phyloP scores from a whole-genome alignment of 2,888 invertebrate species.

The Drosophila paucipuncta region DNA sequence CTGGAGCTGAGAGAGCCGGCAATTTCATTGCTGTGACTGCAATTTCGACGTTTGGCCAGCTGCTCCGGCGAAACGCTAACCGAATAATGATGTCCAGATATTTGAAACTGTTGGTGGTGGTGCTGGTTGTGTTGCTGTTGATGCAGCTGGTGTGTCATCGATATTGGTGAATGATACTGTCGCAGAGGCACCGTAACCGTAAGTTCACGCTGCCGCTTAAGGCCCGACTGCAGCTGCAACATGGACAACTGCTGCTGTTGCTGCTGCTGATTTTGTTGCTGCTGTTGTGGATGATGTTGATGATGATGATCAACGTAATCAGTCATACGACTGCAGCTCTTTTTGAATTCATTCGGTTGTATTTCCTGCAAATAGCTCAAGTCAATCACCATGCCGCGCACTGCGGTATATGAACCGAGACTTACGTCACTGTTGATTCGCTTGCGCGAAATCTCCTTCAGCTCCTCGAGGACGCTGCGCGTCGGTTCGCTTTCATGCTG shows the following conservation, averaged over 20 bases:
- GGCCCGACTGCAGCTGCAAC: conserved; percentile 46
- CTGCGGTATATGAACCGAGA: conserved; percentile 14
- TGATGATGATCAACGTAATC: conserved; percentile 59
- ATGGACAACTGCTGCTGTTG: conserved; percentile 20
- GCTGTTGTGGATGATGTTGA: conserved; percentile 32
- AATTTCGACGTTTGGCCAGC: conserved; percentile 80
- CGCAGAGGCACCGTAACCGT: conserved; percentile 59
- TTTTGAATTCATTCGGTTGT: conserved; percentile 74
- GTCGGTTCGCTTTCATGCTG: conserved; percentile 85
- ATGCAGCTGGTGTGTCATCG: conserved; percentile 29
- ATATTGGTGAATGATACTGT: conserved; percentile 36
- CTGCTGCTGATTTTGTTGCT: conserved; percentile 10
- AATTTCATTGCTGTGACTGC: conserved; percentile 84
- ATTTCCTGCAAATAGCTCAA: conserved; percentile 73
- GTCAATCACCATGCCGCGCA: conserved; percentile 15
- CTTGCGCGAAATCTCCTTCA: conserved; percentile 87
- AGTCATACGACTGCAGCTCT: conserved; percentile 79
- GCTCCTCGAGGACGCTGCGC: conserved; percentile 86
- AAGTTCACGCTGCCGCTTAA: conserved; percentile 81
- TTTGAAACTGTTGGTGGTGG: conserved; percentile 32
- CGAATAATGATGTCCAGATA: conserved; percentile 24
- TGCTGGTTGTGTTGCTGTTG: conserved; percentile 16
- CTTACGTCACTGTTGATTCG: conserved; percentile 86
- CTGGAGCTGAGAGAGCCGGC: conserved; percentile 84
- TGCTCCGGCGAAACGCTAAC: conserved; percentile 68